phyloP scores from a whole-genome alignment of 1,140 invertebrate species.

The Calliphora vicina region DNA sequence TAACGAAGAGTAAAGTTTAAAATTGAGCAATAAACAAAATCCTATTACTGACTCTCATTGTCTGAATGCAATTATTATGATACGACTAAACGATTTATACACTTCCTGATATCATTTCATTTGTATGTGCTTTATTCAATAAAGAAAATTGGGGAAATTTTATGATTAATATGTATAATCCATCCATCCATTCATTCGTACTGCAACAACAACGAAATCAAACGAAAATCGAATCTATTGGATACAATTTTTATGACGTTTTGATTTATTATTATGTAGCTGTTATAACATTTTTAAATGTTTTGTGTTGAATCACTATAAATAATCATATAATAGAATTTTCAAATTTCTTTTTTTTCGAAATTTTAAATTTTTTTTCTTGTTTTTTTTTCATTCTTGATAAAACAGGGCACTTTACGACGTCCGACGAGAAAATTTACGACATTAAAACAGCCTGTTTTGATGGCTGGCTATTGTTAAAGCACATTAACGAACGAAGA shows the following conservation, averaged over 20 bases:
- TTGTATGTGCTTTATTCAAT: not conserved
- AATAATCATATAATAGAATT: too few relatives aligned
- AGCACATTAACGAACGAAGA: conserved; percentile 15
- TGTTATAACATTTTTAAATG: not conserved
- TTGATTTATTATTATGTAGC: not conserved
- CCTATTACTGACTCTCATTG: not conserved
- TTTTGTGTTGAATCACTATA: not conserved
- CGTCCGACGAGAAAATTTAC: conserved; percentile 22
- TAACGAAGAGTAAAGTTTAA: not conserved
- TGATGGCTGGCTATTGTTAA: not conserved
- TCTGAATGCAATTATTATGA: not conserved
- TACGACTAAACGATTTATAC: not conserved
- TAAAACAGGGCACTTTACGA: not conserved
- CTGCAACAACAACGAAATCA: not conserved
- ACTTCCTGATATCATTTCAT: not conserved
- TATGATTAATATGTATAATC: not conserved
- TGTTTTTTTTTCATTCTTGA: not conserved
- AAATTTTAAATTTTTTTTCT: not conserved
- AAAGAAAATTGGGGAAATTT: conserved; percentile 7
- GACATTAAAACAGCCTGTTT: not conserved
- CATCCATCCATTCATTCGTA: not conserved
- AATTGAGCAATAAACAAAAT: not conserved
- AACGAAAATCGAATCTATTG: not conserved
- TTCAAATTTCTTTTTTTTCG: not conserved
- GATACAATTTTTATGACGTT: not conserved